Base-by-base conservation (phyloP, 2,888 invertebrate species). In the Acronicta aceris region DNA sequence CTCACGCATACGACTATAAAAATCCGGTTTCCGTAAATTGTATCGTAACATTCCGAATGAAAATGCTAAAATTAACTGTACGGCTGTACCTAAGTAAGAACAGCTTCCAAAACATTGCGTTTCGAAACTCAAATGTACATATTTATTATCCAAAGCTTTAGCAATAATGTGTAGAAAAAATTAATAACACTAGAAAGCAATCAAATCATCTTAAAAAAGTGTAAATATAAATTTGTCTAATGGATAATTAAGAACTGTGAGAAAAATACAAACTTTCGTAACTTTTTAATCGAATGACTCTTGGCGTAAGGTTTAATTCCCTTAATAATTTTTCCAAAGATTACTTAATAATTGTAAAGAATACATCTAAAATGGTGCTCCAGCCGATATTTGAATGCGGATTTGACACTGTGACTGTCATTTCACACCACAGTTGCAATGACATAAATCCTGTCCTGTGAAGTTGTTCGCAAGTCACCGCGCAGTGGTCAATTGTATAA, bases 101-200 rank as follows among this genome's bases (percentile, higher is more conserved):
- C 33, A 12, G 10, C 8, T 21, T 21, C 21, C 21, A 21, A 33
- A 33, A 33, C 2, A 12, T 4, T 33, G 1, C 30, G 30, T 30
- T 30, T 30, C 30, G 9, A 33, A 21, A 21, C 21, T 21, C 12
- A 52, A 33, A 45, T 69, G 63, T 74, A 59, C n/a, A 59, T 71
- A 60, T 43, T 27, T 43, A 42, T 42, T 54, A 43, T 27, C n/a
- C 2, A 75, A 67, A 62, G 67, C 36, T 53, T 58, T 72, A 72
- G 76, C 65, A 76, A 77, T 78, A 75, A 72, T 59, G 12, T 57
- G 25, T 62, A 71, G 50, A 7, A 33, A 61, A 60, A 52, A 7
- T 47, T 36, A 49, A 59, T 62, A 60, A 59, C 7, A 36, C 56
- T 59, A 71, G 57, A 67, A 74, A 77, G 65, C 65, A 74, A 76